Conservation (phyloP, 2,797 vertebrate species). For the Triplophysa bombifrons region DNA sequence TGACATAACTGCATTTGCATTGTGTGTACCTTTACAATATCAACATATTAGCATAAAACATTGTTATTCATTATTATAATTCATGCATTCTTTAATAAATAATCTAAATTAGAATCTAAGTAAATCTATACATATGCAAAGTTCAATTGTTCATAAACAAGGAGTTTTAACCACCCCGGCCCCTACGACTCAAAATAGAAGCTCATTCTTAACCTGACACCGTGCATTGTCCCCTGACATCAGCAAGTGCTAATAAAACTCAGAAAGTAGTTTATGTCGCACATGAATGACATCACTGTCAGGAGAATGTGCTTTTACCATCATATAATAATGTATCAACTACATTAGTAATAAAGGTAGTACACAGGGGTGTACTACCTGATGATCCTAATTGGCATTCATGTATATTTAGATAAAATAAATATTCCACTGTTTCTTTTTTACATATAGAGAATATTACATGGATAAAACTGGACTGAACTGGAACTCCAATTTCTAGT, state of each 20-base stretch:
- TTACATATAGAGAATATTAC: too few relatives aligned
- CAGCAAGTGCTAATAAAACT: not conserved
- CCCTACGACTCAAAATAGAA: constrained; percentile 5
- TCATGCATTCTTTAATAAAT: not conserved
- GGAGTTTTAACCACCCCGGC: not conserved
- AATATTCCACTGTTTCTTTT: too few relatives aligned
- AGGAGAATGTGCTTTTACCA: not conserved
- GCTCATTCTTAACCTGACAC: constrained; percentile 26
- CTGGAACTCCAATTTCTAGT: too few relatives aligned
- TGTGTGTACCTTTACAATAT: not conserved
- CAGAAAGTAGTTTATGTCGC: not conserved
- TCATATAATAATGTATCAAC: too few relatives aligned
- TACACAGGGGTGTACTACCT: too few relatives aligned
- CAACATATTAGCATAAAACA: not conserved
- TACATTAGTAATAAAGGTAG: too few relatives aligned
- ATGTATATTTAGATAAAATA: too few relatives aligned
- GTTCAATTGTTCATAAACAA: constrained; percentile 23
- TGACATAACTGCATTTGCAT: not conserved
- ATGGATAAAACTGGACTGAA: too few relatives aligned
- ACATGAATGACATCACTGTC: not conserved
- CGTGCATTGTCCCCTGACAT: constrained; percentile 17
- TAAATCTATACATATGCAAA: not conserved
- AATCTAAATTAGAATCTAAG: not conserved
- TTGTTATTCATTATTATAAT: not conserved
- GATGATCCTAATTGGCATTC: too few relatives aligned